Percentiles rank a stretch among this genome's conserved stretches.
These are phyloP conservation scores for Solen grandis DNA, from an alignment of 1,140 invertebrate species.

Conservation along the genomic window DNA sequence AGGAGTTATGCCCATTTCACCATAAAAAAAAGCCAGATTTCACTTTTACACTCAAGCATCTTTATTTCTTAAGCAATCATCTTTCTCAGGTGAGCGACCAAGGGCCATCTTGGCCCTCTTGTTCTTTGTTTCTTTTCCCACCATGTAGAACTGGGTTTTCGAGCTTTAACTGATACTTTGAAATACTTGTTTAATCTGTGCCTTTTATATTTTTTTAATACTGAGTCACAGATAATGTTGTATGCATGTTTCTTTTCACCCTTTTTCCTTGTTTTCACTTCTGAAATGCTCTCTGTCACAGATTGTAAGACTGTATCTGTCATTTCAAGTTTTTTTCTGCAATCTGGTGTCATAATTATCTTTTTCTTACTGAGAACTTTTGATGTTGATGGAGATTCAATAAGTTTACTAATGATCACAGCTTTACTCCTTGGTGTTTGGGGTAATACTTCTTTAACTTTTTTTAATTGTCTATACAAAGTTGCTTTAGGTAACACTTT, in stretches of 20 bases:
- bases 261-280: slow-evolving; percentile 22
- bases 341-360: slow-evolving; percentile 20
- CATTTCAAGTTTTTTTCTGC: slow-evolving; percentile 46
- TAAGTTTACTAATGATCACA: slow-evolving; percentile 26
- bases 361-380: slow-evolving; percentile 7
- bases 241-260: slow-evolving; percentile 51
- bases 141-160: slow-evolving; percentile 20
- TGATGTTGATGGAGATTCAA: slow-evolving; percentile 42
- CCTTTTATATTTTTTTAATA: slow-evolving; percentile 37
- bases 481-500: slow-evolving; percentile 16
- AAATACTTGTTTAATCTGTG: slow-evolving; percentile 24
- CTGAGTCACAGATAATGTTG: slow-evolving; percentile 22
- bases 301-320: slow-evolving; percentile 14
- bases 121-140: slow-evolving; percentile 40
- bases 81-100: too few species aligned
- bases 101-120: too few species aligned
- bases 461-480: slow-evolving; percentile 19
- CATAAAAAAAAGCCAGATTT: too few species aligned
- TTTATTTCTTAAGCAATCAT: too few species aligned
- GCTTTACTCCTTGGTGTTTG: slow-evolving; percentile 32
- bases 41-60: too few species aligned
- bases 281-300: slow-evolving; percentile 22
- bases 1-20: too few species aligned
- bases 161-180: slow-evolving; percentile 19
- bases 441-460: slow-evolving; percentile 26